These are phyloP conservation scores for Plebejus melissa DNA, from an alignment of 2,888 invertebrate genomes.

Conservation along the genomic window DNA sequence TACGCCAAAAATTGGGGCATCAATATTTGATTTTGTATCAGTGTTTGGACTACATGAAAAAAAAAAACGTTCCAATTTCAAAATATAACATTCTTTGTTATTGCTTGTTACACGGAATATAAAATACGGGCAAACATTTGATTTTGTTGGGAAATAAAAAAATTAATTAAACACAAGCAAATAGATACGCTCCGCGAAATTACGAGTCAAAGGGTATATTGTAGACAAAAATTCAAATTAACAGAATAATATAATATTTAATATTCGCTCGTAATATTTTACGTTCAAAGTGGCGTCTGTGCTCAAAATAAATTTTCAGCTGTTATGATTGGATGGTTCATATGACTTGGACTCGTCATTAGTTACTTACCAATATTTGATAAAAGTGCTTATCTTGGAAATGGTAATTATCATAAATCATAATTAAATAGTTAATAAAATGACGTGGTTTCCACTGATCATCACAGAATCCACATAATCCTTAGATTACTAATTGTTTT, in stretches of 20 bases:
- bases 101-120: conserved; percentile 22
- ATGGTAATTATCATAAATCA: no score
- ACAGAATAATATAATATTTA: conserved; percentile 8
- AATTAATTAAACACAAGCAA: conserved; percentile 62
- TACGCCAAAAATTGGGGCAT: not conserved
- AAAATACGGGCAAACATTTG: conserved; percentile 30
- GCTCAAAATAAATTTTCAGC: not conserved
- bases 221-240: conserved; percentile 20
- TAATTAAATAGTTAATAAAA: no score
- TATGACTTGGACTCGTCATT: not conserved
- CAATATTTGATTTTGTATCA: not conserved
- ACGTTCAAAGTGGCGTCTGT: not conserved
- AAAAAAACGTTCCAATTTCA: conserved; percentile 21
- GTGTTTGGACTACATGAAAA: not conserved
- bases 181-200: conserved; percentile 48
- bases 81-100: conserved; percentile 11
- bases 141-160: conserved; percentile 42
- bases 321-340: not conserved
- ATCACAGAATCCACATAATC: no score
- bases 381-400: no score
- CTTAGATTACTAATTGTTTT: no score
- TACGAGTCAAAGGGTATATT: conserved; percentile 38
- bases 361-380: not conserved
- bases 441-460: no score
- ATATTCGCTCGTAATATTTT: conserved; percentile 16